Evolutionary conservation across 2,797 vertebrate species (phyloP).

Genomic region (Phyllotis vaccarum): DNA sequence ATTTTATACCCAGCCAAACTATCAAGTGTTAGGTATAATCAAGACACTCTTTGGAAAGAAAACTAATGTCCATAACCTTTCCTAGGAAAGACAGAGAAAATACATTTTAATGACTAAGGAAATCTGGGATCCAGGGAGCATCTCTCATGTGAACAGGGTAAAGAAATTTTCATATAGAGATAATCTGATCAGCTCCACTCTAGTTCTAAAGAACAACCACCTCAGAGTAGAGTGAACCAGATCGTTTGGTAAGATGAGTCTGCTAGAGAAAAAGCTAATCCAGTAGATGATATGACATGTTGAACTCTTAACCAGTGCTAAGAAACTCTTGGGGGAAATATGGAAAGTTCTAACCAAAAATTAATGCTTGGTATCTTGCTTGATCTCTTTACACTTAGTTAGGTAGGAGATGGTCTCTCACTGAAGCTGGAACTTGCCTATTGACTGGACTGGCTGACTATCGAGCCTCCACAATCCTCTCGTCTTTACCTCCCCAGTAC

Average conservation of each 20-base stretch:
- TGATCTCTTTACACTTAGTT: not conserved
- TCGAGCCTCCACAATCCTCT: not conserved
- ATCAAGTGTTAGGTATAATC: not conserved
- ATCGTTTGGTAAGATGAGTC: not conserved
- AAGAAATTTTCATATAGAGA: not conserved
- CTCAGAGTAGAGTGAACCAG: not conserved
- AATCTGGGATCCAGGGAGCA: not conserved
- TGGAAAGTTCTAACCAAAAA: not conserved
- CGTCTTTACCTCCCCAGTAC: not conserved
- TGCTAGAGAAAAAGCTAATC: not conserved
- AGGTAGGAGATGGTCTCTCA: not conserved
- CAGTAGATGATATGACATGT: not conserved
- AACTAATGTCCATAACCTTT: not conserved
- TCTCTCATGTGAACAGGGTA: not conserved
- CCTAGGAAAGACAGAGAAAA: not conserved
- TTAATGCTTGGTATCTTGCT: not conserved
- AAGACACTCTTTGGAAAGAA: not conserved
- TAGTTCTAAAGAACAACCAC: not conserved
- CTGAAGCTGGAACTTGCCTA: not conserved
- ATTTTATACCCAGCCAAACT: slow-evolving; percentile 51
- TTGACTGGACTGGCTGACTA: not conserved
- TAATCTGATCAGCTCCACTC: not conserved
- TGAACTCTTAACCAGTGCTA: not conserved
- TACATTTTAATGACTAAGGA: not conserved
- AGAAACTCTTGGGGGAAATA: slow-evolving; percentile 7